Percentiles rank a stretch among this genome's conserved stretches.
These are phyloP conservation scores for Charaxes varanes DNA, from an alignment of 1,140 invertebrate species.

Conservation along the genomic window DNA sequence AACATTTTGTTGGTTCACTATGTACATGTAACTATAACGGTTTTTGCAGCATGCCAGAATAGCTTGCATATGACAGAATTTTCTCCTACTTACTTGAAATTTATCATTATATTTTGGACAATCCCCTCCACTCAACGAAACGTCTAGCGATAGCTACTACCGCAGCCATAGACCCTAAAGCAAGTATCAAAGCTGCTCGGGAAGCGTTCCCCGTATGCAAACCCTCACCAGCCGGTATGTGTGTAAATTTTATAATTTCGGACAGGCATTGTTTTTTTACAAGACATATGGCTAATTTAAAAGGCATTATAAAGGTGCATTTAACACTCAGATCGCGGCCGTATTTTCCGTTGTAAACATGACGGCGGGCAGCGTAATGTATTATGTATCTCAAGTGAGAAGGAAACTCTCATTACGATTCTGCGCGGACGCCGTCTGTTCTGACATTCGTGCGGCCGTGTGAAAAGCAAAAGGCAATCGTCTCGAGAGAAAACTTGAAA, in stretches of 20 bases:
- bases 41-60: no score
- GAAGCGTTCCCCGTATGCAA: slow-evolving; percentile 77
- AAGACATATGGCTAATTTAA: slow-evolving; percentile 59
- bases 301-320: slow-evolving; percentile 48
- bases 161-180: slow-evolving; percentile 82
- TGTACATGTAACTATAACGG: no score
- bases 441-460: slow-evolving; percentile 60
- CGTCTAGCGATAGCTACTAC: slow-evolving; percentile 75
- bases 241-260: no score
- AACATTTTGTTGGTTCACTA: no score
- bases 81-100: no score
- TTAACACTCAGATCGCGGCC: slow-evolving; percentile 49
- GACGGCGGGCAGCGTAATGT: slow-evolving; percentile 55
- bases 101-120: no score
- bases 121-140: slow-evolving; percentile 80
- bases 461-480: slow-evolving; percentile 61
- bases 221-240: slow-evolving; percentile 73
- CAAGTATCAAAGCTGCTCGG: slow-evolving; percentile 78
- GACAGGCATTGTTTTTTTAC: no score
- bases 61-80: no score
- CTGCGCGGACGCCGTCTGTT: slow-evolving; percentile 56
- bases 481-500: slow-evolving; percentile 20
- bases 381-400: slow-evolving; percentile 62
- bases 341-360: slow-evolving; percentile 69
- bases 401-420: slow-evolving; percentile 69